Percentiles rank a stretch among this genome's conserved stretches.
Evolutionary conservation across 2,888 invertebrate species (phyloP).

Genomic region (Hirtodrosophila cameraria): DNA sequence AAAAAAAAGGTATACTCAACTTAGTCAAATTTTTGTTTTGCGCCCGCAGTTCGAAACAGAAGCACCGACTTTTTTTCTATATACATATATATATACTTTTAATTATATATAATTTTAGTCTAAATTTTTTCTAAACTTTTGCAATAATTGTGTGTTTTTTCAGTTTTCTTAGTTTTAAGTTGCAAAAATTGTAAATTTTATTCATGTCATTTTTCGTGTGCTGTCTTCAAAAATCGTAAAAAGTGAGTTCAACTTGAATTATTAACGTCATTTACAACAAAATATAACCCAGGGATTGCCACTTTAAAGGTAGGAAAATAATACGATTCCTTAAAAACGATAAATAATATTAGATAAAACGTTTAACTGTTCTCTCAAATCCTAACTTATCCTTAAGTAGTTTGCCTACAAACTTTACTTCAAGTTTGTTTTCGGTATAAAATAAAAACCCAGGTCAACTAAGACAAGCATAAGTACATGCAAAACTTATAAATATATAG

Average conservation of each 20-base stretch:
- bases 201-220: constrained; percentile 11
- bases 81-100: constrained; percentile 4
- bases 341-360: not conserved
- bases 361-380: not conserved
- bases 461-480: constrained; percentile 26
- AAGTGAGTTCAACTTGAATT: not conserved
- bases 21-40: constrained; percentile 62
- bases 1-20: constrained; percentile 64
- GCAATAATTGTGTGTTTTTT: constrained; percentile 16
- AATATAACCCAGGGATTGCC: constrained; percentile 17
- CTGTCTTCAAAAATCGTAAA: constrained; percentile 12
- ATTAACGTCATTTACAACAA: too few relatives aligned
- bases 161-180: not conserved
- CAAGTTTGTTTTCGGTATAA: not conserved
- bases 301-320: not conserved
- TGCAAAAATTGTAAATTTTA: constrained; percentile 1
- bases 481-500: constrained; percentile 17
- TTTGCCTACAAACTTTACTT: constrained; percentile 10
- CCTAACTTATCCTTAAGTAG: constrained; percentile 15
- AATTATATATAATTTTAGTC: constrained; percentile 20
- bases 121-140: constrained; percentile 14
- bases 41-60: constrained; percentile 3
- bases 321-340: constrained; percentile 14
- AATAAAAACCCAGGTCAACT: constrained; percentile 1
- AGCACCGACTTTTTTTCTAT: constrained; percentile 32